Base-by-base conservation (phyloP, 2,888 invertebrate genomes). In the Tholera decimalis region DNA sequence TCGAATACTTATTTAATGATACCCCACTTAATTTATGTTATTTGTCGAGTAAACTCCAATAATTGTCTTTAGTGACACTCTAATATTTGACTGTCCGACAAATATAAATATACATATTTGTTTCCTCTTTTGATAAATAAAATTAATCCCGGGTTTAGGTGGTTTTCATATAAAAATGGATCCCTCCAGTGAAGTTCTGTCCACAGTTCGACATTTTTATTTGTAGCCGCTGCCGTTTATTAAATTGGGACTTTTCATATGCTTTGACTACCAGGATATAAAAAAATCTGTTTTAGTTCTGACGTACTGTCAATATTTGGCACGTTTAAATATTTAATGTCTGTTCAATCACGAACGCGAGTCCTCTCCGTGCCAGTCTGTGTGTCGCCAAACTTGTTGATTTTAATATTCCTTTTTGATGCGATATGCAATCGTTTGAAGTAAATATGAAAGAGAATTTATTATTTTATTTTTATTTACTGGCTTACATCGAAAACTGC, bases 381-480 rank as follows among this genome's bases (percentile, higher is more conserved):
- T 63, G 35, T 75, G 77, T 80, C 71, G 63, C 57, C 62, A 71
- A 80, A 80, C 66, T 78, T 82, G 79, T 84, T 85, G 82, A 86
- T 79, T 83, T 81, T 74, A 43, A 46, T 83, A 82, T 81, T 78
- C 79, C 76, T 82, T 78, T 85, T 82, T 81, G 83, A 80, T 77
- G 67, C 73, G 76, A 77, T 82, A 78, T 85, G 82, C 83, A 84
- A 81, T 82, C 85, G 79, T 80, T 84, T 85, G 79, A 73, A 67
- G 70, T 71, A 73, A 81, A 85, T 76, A 83, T 76, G 82, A 80
- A 85, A 82, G 80, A 68, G 83, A 86, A 84, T 87, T 79, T 84
- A 79, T 81, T 78, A 85, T 83, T 77, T 65, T 71, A 55, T 56
- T 74, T 73, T 75, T 67, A 78, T 78, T 77, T 79, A 73, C 73